Conservation (phyloP, 2,797 vertebrate genomes). For the Hoplostethus mediterraneus region DNA sequence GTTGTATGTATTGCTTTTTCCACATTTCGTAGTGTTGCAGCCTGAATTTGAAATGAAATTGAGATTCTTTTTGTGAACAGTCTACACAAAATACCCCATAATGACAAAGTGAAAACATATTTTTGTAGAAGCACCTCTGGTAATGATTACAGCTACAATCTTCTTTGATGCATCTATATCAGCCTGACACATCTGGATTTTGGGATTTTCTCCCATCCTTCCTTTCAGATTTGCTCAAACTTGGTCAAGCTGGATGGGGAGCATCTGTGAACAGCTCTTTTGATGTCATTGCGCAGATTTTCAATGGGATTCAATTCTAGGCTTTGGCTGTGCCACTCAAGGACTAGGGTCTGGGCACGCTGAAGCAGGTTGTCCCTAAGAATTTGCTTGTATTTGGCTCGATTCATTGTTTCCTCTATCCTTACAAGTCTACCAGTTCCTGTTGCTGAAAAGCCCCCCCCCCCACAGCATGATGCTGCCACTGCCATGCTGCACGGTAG, state of each 20-base stretch:
- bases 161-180: too few species aligned
- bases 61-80: too few species aligned
- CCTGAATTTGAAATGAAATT: too few species aligned
- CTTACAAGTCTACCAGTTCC: not conserved
- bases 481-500: slow-evolving; percentile 9
- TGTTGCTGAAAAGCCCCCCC: slow-evolving; percentile 4
- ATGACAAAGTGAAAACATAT: too few species aligned
- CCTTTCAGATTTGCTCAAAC: slow-evolving; percentile 3
- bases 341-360: slow-evolving; percentile 28
- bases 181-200: not conserved
- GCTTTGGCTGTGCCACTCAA: slow-evolving; percentile 35
- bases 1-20: too few species aligned
- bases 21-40: too few species aligned
- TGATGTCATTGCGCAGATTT: slow-evolving; percentile 23
- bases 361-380: slow-evolving; percentile 23
- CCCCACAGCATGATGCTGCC: not conserved
- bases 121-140: too few species aligned
- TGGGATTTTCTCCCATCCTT: not conserved
- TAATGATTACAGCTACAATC: too few species aligned
- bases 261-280: slow-evolving; percentile 39
- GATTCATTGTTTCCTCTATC: slow-evolving; percentile 24
- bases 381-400: slow-evolving; percentile 35
- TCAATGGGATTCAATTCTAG: slow-evolving; percentile 34
- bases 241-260: not conserved
- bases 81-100: too few species aligned